Base-by-base conservation (phyloP, 2,888 invertebrate species). In the Drosophila seclusa region DNA sequence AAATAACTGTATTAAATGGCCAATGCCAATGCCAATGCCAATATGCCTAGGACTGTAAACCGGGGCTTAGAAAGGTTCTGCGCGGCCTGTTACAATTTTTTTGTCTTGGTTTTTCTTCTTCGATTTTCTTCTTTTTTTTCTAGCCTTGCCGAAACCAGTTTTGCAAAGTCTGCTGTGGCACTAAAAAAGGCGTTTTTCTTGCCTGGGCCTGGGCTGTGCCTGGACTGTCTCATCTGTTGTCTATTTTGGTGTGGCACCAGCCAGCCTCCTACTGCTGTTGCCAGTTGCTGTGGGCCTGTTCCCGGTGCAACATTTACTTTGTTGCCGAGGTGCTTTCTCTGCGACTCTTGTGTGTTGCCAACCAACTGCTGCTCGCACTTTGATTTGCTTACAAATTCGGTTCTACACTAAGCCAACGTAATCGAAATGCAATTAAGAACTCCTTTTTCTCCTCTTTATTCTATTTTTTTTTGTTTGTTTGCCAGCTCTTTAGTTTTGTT, bases 1-100 rank as follows among this genome's bases (percentile, higher is more conserved):
- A 77, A 77, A 77, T 87, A 87, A 87, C 87, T 87, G 87, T 87
- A 88, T 89, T 88, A 88, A 87, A 88, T 87, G 89, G 88, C 80
- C 81, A 76, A 60, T 67, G 36, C 68, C 68, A 62, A 55, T 67
- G 54, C 54, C 67, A 52, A 67, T 60, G 80, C 50, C 50, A 50
- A 57, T 57, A 57, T 42, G 57, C 73, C 75, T 71, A 80, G 79
- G 80, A 78, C 76, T 53, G 67, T 36, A 50, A 48, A 42, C 40
- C 70, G 59, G 60, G 66, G 54, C 73, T 69, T 75, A 77, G 82
- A 73, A 73, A 79, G 73, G 73, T 66, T 65, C 76, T 68, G 54
- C 55, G 52, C 55, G 54, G 68, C 64, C 78, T 80, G 80, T 80
- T 80, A 80, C 80, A 80, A 66, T 80, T 80, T 40, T 57, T 21